A percentile compares a stretch with the other conserved stretches of the same genome.
Evolutionary conservation across 2,888 invertebrate species (phyloP).

Genomic region (Allolobophora icterica): DNA sequence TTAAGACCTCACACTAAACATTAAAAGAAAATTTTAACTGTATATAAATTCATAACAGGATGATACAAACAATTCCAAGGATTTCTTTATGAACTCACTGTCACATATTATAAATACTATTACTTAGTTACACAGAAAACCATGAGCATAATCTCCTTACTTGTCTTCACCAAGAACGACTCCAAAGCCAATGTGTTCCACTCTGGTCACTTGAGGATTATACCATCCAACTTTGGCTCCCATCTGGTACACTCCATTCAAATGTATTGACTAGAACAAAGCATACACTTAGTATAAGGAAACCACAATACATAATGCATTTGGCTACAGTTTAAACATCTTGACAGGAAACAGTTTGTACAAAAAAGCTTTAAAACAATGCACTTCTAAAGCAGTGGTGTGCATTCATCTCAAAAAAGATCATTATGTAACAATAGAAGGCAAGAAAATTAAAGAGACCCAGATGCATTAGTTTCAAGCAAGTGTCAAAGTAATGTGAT

Average conservation of each 20-base stretch:
- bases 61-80: not conserved
- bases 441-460: not conserved
- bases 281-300: not conserved
- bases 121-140: not conserved
- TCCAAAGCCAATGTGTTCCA: slow-evolving; percentile 94
- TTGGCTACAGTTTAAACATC: not conserved
- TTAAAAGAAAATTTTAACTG: not conserved
- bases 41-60: not conserved
- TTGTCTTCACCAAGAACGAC: slow-evolving; percentile 96
- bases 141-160: slow-evolving; percentile 38
- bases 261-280: slow-evolving; percentile 71
- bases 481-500: too few species aligned
- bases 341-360: not conserved
- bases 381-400: not conserved
- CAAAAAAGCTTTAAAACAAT: not conserved
- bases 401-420: not conserved
- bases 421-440: not conserved
- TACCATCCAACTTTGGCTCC: slow-evolving; percentile 80
- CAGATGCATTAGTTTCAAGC: not conserved
- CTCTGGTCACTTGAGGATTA: slow-evolving; percentile 70
- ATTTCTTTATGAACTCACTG: slow-evolving; percentile 3
- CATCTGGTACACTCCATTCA: slow-evolving; percentile 75
- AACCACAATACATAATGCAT: not conserved
- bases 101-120: not conserved
- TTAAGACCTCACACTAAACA: not conserved